Conservation (phyloP, 1,140 invertebrate genomes). For the Latrodectus geometricus region DNA sequence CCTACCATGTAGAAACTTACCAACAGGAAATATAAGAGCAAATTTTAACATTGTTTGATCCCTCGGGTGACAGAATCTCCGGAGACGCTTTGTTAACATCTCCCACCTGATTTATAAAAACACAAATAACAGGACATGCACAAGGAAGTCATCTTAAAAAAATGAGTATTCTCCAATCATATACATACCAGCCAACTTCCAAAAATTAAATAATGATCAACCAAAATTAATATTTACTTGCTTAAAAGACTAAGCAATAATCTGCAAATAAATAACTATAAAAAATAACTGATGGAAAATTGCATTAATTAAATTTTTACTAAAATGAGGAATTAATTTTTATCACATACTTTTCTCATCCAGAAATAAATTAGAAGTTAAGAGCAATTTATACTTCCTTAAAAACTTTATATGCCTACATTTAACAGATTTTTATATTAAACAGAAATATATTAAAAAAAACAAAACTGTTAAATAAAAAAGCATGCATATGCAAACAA, state of each 20-base stretch:
- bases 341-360: no score
- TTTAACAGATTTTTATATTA: no score
- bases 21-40: constrained; percentile 38
- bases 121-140: constrained; percentile 59
- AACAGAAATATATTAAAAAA: no score
- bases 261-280: no score
- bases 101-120: constrained; percentile 60
- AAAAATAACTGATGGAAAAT: no score
- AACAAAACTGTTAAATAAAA: no score
- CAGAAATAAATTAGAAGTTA: no score
- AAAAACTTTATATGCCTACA: no score
- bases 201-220: background rate
- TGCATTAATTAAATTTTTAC: no score
- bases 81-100: constrained; percentile 61
- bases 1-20: constrained; percentile 40
- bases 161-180: background rate
- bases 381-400: no score
- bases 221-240: background rate
- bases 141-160: constrained; percentile 30
- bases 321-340: no score
- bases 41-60: constrained; percentile 44
- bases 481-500: no score
- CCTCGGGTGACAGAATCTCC: constrained; percentile 5
- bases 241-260: background rate
- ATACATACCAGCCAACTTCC: background rate